Evolutionary conservation across 1,140 invertebrate species (phyloP).

Genomic region (Argopecten irradians): DNA sequence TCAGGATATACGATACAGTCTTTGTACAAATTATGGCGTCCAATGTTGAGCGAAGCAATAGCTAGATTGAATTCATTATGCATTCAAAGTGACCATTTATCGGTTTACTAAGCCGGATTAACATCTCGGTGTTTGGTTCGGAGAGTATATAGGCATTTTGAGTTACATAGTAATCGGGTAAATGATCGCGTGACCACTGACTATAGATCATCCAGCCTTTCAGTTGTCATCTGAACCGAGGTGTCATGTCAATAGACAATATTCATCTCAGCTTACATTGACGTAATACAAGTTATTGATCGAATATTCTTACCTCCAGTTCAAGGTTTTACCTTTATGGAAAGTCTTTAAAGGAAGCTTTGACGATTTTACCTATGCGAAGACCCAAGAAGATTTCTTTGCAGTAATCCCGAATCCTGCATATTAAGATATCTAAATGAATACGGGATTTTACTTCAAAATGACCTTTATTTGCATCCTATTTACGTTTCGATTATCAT

Average conservation of each 20-base stretch:
- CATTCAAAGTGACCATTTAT: background rate
- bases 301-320: background rate
- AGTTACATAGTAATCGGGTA: background rate
- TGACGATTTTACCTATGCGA: too few species aligned
- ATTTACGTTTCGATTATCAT: too few species aligned
- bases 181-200: background rate
- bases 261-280: background rate
- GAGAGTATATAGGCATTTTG: background rate
- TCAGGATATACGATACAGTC: background rate
- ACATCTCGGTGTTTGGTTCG: background rate
- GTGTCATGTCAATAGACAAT: background rate
- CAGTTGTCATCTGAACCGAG: background rate
- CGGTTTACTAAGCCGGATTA: background rate
- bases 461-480: too few species aligned
- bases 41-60: background rate
- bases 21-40: background rate
- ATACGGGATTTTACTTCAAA: too few species aligned
- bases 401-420: too few species aligned
- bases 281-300: background rate
- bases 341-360: too few species aligned
- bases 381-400: too few species aligned
- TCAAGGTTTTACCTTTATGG: background rate
- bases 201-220: background rate
- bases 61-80: background rate
- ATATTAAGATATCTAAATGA: too few species aligned